These are phyloP conservation scores for Brachionus rubens DNA, from an alignment of 1,140 invertebrate species.

Conservation along the genomic window DNA sequence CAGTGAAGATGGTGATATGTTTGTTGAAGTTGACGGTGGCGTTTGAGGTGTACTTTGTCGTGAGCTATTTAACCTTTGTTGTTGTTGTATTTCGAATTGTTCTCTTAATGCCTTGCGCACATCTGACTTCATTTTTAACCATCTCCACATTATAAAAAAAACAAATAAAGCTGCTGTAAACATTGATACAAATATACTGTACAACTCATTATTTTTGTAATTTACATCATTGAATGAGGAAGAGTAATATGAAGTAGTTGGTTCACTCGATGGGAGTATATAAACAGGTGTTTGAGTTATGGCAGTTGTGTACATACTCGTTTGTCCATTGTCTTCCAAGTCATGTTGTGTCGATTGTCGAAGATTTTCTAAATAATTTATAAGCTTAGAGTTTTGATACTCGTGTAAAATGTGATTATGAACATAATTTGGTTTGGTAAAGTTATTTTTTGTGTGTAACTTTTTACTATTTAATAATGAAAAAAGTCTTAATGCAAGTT, in stretches of 20 bases:
- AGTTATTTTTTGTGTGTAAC: no score
- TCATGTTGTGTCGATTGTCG: no score
- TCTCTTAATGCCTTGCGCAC: conserved; percentile 21
- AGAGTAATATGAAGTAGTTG: neutral
- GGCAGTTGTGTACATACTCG: no score
- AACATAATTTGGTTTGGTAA: no score
- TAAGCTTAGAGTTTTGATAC: no score
- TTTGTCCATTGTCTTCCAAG: no score
- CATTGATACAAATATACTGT: conserved; percentile 33
- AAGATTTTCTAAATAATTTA: no score
- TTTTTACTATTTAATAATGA: no score
- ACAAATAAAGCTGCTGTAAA: conserved; percentile 40
- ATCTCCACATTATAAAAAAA: conserved; percentile 41
- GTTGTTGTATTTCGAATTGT: neutral
- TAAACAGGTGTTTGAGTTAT: no score
- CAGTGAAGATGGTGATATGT: neutral
- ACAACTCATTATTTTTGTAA: conserved; percentile 19
- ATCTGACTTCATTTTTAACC: conserved; percentile 38
- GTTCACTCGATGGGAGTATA: neutral
- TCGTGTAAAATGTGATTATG: no score
- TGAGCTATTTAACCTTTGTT: neutral
- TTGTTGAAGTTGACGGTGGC: neutral
- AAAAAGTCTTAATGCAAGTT: no score
- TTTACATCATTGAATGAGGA: neutral
- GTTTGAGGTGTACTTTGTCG: neutral